Base-by-base conservation (phyloP, 2,888 invertebrate genomes). In the Drosophila fulvimacula region DNA sequence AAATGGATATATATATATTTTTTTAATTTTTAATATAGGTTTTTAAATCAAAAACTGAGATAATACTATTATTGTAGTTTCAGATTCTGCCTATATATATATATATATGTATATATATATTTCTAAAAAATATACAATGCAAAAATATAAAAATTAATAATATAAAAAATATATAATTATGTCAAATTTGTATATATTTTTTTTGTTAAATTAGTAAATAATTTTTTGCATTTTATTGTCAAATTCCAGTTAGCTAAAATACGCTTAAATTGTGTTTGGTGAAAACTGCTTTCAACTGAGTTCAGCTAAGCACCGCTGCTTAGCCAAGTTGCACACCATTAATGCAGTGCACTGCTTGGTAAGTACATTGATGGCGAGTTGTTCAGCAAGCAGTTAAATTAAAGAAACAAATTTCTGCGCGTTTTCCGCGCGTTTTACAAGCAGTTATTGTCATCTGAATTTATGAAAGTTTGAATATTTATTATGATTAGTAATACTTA, bases 241-340 rank as follows among this genome's bases (percentile, higher is more conserved):
- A 2, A n/a, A n/a, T 13, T n/a, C 2, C 7, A 3, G n/a, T 38
- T 38, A 0, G 4, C 9, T 15, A 15, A 44, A 30, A 5, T 30
- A 17, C 2, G n/a, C 17, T 0, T 2, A 10, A 56, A 32, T 13
- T n/a, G 11, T 1, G 9, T 1, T 10, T n/a, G 41, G 5, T 6
- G 5, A 3, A 15, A 27, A 53, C 69, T 68, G 51, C 68, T 67
- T 46, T 2, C 1, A 3, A 3, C 1, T 2, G 0, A 19, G 6
- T 19, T 17, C 1, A 10, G 7, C 1, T 7, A 4, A 7, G 10
- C 1, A 24, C 13, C 15, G 13, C 11, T 6, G 4, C 0, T 39
- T 34, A 75, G 49, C 62, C 3, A 11, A 53, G 59, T 49, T 52
- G 7, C 21, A 3, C 11, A 67, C 73, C 46, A 10, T 4, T 10